Conservation (phyloP, 2,797 vertebrate species). For the Xiphophorus birchmanni region DNA sequence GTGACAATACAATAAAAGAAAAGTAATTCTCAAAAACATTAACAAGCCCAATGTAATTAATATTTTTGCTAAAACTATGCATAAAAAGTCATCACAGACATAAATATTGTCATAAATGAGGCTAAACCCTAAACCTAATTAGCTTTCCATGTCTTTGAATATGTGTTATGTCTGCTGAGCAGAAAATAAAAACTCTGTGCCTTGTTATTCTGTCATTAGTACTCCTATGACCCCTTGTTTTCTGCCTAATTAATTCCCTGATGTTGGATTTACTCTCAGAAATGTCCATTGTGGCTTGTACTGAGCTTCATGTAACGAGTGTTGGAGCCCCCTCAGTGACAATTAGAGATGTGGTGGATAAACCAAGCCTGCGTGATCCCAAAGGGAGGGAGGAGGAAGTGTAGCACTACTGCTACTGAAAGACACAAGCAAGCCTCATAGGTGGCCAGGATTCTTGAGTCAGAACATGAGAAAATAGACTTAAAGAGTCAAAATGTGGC, state of each 20-base stretch:
- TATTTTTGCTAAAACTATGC: conserved; percentile 10
- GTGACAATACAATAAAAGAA: neutral
- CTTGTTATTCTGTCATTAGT: conserved; percentile 82
- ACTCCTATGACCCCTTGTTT: conserved; percentile 81
- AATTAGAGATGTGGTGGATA: conserved; percentile 76
- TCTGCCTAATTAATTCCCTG: conserved; percentile 83
- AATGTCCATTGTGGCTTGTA: conserved; percentile 66
- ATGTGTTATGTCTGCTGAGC: conserved; percentile 57
- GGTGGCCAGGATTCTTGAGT: conserved; percentile 38
- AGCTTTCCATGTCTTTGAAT: conserved; percentile 57
- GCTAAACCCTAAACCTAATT: conserved; percentile 67
- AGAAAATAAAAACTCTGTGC: conserved; percentile 64
- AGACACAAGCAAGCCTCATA: conserved; percentile 33
- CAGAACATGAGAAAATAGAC: conserved; percentile 29
- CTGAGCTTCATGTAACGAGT: conserved; percentile 57
- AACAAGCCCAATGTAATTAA: conserved; percentile 8
- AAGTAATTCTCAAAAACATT: neutral
- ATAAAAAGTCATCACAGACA: conserved; percentile 18
- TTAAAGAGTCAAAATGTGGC: conserved; percentile 15
- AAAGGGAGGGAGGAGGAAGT: conserved; percentile 51
- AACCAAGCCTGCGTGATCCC: conserved; percentile 56
- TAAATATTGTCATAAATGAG: conserved; percentile 39
- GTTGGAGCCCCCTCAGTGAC: conserved; percentile 66
- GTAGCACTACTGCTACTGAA: conserved; percentile 35
- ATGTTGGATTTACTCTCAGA: conserved; percentile 80